Percentiles rank a stretch among this genome's conserved stretches.
These are phyloP conservation scores for Triplophysa tibetana DNA, from an alignment of 2,113 vertebrate species.

Conservation along the genomic window DNA sequence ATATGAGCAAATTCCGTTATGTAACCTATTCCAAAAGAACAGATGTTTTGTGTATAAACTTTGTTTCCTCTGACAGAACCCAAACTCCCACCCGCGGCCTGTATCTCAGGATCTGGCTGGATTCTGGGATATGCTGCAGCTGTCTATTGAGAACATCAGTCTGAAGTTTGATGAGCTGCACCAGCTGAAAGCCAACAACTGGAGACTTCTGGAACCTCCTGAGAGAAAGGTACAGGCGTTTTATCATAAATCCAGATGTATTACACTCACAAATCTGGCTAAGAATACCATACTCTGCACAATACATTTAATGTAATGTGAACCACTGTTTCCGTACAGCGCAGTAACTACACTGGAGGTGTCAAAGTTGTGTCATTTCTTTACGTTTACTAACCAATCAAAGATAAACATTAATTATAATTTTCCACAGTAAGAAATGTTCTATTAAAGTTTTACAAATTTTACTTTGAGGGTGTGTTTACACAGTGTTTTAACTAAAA, in stretches of 20 bases:
- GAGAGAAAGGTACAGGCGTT: conserved; percentile 89
- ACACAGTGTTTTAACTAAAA: no score
- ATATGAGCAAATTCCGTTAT: neutral
- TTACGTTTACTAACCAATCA: no score
- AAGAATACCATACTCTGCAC: neutral
- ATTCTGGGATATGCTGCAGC: conserved; percentile 99
- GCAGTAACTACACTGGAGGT: neutral
- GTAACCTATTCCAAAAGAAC: neutral
- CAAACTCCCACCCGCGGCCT: conserved; percentile 87
- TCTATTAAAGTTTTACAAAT: no score
- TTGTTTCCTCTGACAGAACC: conserved; percentile 77
- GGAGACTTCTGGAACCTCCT: conserved; percentile 92
- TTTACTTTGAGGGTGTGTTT: no score
- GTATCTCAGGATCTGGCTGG: conserved; percentile 97
- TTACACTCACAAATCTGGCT: conserved; percentile 13
- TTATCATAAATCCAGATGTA: conserved; percentile 5
- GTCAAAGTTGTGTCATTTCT: neutral
- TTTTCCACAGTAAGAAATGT: no score
- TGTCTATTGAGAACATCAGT: conserved; percentile 99
- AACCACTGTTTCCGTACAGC: neutral
- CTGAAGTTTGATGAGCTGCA: conserved; percentile 99
- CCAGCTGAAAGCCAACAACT: conserved; percentile 97
- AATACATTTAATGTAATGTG: neutral
- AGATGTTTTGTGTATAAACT: conserved; percentile 14
- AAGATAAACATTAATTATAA: no score